These are phyloP conservation scores for Diorhabda carinulata DNA, from an alignment of 1,140 invertebrate genomes.

Conservation along the genomic window DNA sequence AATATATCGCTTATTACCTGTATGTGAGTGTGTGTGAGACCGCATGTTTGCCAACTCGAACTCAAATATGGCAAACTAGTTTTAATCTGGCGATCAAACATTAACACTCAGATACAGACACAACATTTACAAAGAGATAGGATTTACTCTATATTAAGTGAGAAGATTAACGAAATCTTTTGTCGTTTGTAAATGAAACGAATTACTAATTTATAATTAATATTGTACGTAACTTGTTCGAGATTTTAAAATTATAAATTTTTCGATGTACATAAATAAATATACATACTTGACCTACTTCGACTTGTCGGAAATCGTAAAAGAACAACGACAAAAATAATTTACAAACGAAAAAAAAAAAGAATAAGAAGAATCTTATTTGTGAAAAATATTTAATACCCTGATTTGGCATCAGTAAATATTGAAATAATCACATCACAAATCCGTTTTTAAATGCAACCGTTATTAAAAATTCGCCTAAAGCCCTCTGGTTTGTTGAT, in stretches of 20 bases:
- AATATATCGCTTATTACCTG: background rate
- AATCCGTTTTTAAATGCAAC: slow-evolving; percentile 22
- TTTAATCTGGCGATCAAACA: slow-evolving; percentile 2
- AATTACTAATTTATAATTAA: background rate
- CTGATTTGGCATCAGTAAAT: background rate
- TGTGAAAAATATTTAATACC: too few relatives aligned
- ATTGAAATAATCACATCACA: slow-evolving; percentile 26
- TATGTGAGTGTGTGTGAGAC: background rate
- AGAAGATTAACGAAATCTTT: slow-evolving; percentile 1
- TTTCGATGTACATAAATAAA: too few relatives aligned
- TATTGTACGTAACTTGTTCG: too few relatives aligned
- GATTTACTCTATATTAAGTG: background rate
- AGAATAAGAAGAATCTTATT: too few relatives aligned
- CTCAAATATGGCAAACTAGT: background rate
- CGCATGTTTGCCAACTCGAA: background rate
- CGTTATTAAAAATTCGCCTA: slow-evolving; percentile 24
- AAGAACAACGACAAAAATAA: too few relatives aligned
- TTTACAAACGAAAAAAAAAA: too few relatives aligned
- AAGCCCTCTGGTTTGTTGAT: slow-evolving; percentile 34
- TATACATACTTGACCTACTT: too few relatives aligned
- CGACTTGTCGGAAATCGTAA: too few relatives aligned
- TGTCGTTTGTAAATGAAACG: slow-evolving; percentile 2
- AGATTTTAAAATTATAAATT: too few relatives aligned
- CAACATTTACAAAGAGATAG: background rate
- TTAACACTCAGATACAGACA: background rate